Conservation (phyloP, 2,797 vertebrate species). For the Lutjanus argentimaculatus region DNA sequence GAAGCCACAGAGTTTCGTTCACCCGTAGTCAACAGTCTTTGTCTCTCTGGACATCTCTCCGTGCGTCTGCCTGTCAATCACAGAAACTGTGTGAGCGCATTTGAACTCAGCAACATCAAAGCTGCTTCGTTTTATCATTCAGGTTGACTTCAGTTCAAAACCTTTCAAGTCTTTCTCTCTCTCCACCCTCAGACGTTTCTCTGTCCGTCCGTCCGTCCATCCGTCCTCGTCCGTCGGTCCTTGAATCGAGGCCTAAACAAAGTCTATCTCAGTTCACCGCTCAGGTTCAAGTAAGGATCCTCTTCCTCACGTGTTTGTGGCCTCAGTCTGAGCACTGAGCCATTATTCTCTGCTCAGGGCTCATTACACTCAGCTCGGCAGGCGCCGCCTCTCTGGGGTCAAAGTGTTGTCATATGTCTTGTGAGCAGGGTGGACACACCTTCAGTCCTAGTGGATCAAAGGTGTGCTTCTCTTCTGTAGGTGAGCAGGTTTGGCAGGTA, state of each 20-base stretch:
- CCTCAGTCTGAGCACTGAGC: constrained; percentile 17
- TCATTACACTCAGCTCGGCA: constrained; percentile 1
- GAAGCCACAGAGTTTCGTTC: constrained; percentile 16
- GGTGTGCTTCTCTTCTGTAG: constrained; percentile 61
- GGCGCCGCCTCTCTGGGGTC: constrained; percentile 31
- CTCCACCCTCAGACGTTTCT: constrained; percentile 17
- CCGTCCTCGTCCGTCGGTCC: not conserved
- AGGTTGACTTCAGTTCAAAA: constrained; percentile 52
- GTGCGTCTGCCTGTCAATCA: constrained; percentile 37
- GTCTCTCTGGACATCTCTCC: constrained; percentile 40
- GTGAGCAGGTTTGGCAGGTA: constrained; percentile 83
- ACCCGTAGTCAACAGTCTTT: constrained; percentile 21
- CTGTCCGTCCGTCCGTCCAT: constrained; percentile 10
- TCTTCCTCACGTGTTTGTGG: constrained; percentile 5
- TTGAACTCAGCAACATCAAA: constrained; percentile 64
- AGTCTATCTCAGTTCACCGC: constrained; percentile 24
- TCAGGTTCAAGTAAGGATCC: constrained; percentile 40
- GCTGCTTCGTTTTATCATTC: constrained; percentile 57
- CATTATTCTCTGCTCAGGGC: constrained; percentile 5
- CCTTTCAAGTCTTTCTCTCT: constrained; percentile 53
- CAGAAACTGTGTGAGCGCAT: constrained; percentile 28
- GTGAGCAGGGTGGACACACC: constrained; percentile 15
- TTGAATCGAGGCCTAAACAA: constrained; percentile 16
- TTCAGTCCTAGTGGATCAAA: constrained; percentile 33
- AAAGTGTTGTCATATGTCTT: constrained; percentile 11